Evolutionary conservation across 2,113 vertebrate genomes (phyloP).

Genomic region (Psittacula cyanocephala): DNA sequence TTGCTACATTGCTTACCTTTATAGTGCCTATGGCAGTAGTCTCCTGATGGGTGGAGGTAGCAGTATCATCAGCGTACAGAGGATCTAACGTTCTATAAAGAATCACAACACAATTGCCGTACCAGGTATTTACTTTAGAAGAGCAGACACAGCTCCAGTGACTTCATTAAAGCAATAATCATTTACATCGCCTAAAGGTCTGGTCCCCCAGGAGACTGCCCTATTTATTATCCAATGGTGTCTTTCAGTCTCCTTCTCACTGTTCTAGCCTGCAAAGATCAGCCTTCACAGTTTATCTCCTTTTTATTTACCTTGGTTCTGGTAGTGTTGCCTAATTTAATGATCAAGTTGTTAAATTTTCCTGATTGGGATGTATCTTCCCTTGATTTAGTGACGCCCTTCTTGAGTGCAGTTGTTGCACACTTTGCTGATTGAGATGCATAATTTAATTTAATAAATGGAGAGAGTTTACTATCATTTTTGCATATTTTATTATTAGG

Average conservation of each 20-base stretch:
- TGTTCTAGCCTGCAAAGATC: not conserved
- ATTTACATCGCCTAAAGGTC: not conserved
- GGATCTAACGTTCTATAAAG: not conserved
- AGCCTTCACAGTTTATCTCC: not conserved
- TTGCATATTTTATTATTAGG: slow-evolving; percentile 71
- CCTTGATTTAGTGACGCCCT: slow-evolving; percentile 32
- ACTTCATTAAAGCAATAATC: not conserved
- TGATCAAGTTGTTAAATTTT: slow-evolving; percentile 43
- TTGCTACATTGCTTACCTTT: not conserved
- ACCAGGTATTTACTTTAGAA: not conserved
- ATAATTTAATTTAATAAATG: slow-evolving; percentile 76
- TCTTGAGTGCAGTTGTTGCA: slow-evolving; percentile 35
- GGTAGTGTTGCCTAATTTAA: slow-evolving; percentile 22
- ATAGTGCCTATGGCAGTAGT: fast-evolving
- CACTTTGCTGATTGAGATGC: slow-evolving; percentile 60
- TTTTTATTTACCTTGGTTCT: slow-evolving; percentile 42
- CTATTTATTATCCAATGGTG: not conserved
- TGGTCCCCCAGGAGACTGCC: not conserved
- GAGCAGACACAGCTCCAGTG: not conserved
- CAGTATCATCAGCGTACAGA: not conserved
- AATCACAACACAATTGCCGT: not conserved
- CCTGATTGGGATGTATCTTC: slow-evolving; percentile 31
- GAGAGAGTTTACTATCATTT: slow-evolving; percentile 67
- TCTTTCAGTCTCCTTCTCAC: not conserved
- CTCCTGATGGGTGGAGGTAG: not conserved